Percentiles rank a stretch among this genome's conserved stretches.
Evolutionary conservation across 2,888 invertebrate species (phyloP).

Genomic region (Lypha dubia): DNA sequence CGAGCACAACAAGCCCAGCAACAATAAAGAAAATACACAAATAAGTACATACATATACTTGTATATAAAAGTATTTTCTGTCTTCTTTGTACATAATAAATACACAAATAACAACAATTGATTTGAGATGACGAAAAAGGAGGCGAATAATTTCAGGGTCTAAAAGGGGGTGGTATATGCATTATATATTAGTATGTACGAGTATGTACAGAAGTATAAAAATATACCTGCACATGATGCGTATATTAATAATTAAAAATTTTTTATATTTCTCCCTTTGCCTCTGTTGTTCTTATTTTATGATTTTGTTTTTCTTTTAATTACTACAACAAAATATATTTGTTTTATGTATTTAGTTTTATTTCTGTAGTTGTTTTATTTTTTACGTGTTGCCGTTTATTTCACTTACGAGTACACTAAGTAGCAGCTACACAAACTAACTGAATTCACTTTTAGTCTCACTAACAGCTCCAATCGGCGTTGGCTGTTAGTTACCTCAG

Average conservation of each 20-base stretch:
- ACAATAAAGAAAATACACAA: constrained; percentile 38
- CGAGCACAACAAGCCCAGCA: constrained; percentile 47
- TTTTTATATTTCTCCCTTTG: constrained; percentile 30
- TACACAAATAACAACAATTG: constrained; percentile 20
- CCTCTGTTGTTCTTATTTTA: constrained; percentile 3
- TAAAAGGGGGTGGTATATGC: constrained; percentile 40
- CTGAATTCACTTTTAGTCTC: constrained; percentile 63
- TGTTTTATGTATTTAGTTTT: constrained; percentile 36
- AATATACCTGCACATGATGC: not conserved
- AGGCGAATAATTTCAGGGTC: constrained; percentile 39
- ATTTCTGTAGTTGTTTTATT: constrained; percentile 27
- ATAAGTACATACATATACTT: not conserved
- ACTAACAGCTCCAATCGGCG: constrained; percentile 63
- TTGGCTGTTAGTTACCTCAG: constrained; percentile 55
- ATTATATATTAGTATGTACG: not conserved
- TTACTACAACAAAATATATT: constrained; percentile 52
- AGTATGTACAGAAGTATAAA: not conserved
- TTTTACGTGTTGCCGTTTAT: constrained; percentile 58
- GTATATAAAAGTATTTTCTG: not conserved
- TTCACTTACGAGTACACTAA: constrained; percentile 68
- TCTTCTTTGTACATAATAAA: not conserved
- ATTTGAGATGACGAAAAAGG: constrained; percentile 31
- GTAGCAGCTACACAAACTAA: constrained; percentile 72
- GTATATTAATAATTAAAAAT: constrained; percentile 58
- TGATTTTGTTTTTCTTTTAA: constrained; percentile 43